A percentile compares a stretch with the other conserved stretches of the same genome.
phyloP scores from a whole-genome alignment of 2,888 invertebrate genomes.

The Gasteruption jaculator region DNA sequence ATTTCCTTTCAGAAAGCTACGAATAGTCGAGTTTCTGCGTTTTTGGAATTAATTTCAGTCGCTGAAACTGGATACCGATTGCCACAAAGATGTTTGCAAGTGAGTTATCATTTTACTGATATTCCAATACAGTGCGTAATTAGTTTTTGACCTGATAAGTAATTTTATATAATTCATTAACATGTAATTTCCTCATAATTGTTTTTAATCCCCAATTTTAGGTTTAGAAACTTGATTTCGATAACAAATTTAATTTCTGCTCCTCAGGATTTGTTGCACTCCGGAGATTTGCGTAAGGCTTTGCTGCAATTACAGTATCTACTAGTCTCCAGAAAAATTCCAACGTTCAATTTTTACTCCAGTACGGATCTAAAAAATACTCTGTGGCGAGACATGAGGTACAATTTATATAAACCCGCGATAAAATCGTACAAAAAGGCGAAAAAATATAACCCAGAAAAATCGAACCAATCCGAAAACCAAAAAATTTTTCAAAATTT shows the following conservation, averaged over 20 bases:
- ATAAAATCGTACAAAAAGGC: slow-evolving; percentile 31
- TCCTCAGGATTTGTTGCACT: slow-evolving; percentile 38
- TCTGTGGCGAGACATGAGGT: slow-evolving; percentile 36
- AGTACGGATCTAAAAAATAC: slow-evolving; percentile 24
- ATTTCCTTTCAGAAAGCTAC: slow-evolving; percentile 36
- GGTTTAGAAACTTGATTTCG: neutral
- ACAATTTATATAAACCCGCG: slow-evolving; percentile 37
- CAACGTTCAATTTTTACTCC: slow-evolving; percentile 19
- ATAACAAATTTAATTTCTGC: slow-evolving; percentile 9
- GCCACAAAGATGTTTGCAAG: slow-evolving; percentile 31
- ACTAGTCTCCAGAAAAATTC: slow-evolving; percentile 53
- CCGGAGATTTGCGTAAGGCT: slow-evolving; percentile 69
- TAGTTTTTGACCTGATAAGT: too few species aligned
- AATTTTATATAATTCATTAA: neutral
- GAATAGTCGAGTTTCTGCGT: slow-evolving; percentile 28
- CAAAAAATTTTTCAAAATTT: slow-evolving; percentile 25
- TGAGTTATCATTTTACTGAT: slow-evolving; percentile 32
- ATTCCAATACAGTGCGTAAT: too few species aligned
- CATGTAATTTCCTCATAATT: neutral
- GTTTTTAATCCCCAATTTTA: slow-evolving; percentile 1
- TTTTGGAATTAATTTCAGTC: slow-evolving; percentile 41
- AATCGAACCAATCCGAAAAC: slow-evolving; percentile 1
- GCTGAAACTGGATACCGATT: slow-evolving; percentile 39
- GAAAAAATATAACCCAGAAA: slow-evolving; percentile 22
- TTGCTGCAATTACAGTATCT: slow-evolving; percentile 72